Evolutionary conservation across 2,113 vertebrate species (phyloP), one percentile per base, ranked within the genome.

Genomic region (Perognathus longimembris): DNA sequence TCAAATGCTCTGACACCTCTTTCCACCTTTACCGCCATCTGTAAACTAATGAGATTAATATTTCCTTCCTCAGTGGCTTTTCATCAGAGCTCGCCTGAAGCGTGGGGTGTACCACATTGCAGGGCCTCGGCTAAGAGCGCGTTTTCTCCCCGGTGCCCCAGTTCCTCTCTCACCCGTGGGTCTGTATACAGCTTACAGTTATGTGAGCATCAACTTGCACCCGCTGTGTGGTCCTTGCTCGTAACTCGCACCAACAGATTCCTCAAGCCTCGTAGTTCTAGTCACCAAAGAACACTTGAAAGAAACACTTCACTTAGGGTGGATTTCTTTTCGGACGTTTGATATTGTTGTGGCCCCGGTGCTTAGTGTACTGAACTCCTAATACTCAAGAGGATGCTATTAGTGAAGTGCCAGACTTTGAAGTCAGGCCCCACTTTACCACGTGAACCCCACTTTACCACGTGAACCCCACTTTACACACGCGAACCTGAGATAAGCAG

Each of bases 91-190:
- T 50, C 87, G 96, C 97, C 96, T 81, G 90, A 40, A 97, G 97
- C 93, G 75, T 90, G 26, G 79, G 95, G 86, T 92, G 89, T 94
- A 96, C 95, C 79, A 95, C 85, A 54, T 87, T 88, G 96, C 94
- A 84, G 69, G 92, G 96, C 95, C 94, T 54, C 11, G 6, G 6
- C 6, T 54, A 95, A 91, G 80, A 94, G 92, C 81, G 92, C 28
- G 32, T 91, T 96, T 96, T 95, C 74, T 97, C 92, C 92, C 81
- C 96, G 97, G 94, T 97, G 94, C 97, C 95, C 94, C 91, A 95
- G 70, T 94, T 96, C n/a, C n/a, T n/a, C 74, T 89, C 90, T 94
- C 75, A 92, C 89, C 93, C 89, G 0, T 83, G n/a, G 95, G 89
- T 93, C 90, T 95, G 45, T 96, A 95, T 94, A 81, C 79, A 91